These are phyloP conservation scores for Malacoraja senta DNA, from an alignment of 2,797 vertebrate genomes.

Conservation along the genomic window DNA sequence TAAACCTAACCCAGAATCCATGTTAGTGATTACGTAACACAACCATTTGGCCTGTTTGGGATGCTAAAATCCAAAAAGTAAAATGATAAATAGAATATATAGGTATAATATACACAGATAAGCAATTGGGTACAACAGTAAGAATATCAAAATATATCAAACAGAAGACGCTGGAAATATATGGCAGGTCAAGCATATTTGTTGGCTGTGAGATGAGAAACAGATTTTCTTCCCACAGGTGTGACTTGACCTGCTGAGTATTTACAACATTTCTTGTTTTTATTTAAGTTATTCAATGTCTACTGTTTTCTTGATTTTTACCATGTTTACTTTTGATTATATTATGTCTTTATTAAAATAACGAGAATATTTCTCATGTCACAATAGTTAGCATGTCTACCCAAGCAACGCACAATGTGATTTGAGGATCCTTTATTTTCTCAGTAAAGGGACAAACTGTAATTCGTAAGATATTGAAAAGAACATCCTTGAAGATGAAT, in stretches of 20 bases:
- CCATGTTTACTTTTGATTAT: background rate
- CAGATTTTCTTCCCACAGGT: no score
- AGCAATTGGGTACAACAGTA: background rate
- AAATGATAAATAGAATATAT: constrained; percentile 1
- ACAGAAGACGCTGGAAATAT: no score
- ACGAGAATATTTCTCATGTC: background rate
- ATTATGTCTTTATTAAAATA: background rate
- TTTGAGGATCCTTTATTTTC: background rate
- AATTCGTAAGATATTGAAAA: background rate
- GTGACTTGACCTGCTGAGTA: no score
- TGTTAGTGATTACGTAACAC: background rate
- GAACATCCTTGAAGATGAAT: background rate
- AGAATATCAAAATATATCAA: background rate
- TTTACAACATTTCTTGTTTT: no score
- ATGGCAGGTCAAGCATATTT: no score
- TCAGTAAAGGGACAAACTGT: background rate
- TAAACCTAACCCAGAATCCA: background rate
- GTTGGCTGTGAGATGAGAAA: no score
- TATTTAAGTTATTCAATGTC: no score
- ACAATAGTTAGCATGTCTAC: background rate
- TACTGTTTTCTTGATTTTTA: no score
- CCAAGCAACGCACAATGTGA: background rate
- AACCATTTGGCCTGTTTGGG: no score
- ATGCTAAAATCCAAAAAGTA: background rate
- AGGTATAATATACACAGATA: background rate